Evolutionary conservation across 2,888 invertebrate species (phyloP), one percentile per base, ranked within the genome.

Genomic region (Leptopilina myrica): DNA sequence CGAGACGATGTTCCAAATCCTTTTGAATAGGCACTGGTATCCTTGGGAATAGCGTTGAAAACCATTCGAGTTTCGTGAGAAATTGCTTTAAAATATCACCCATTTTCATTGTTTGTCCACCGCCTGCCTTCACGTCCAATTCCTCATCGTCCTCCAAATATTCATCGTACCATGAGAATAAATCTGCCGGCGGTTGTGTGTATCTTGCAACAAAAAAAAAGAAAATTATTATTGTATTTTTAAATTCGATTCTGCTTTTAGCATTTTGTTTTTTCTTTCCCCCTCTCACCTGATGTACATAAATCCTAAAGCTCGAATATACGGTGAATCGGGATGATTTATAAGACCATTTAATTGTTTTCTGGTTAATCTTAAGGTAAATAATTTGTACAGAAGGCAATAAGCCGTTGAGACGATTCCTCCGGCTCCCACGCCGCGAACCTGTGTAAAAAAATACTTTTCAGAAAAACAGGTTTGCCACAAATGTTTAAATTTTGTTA

Each of bases 361-460:
- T 83, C 99, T 94, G n/a, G 99, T 99, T 85, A 99, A 93, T 87
- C 97, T 96, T 87, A 99, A 93, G 0, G 99, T 99, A 93, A 98
- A 99, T 83, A 99, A 93, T 92, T 99, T 99, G 93, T 99, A 99
- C 53, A 99, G 94, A n/a, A 99, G 94, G 92, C 99, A 99, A 92
- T 97, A 99, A 0, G 99, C 99, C 80, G 99, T 99, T n/a, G 99
- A 99, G 26, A 99, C 99, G 81, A 99, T 99, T 76, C 99, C 99
- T 77, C 99, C 99, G 64, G 99, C 99, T 62, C 99, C 99, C 49
- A 99, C 99, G 46, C 99, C 99, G 84, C 99, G 95, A 7, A 99
- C 98, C 97, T 97, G 90, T 76, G 90, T 83, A 87, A 20, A 20
- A 20, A 20, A 20, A 20, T 20, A 20, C 20, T 20, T 20, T 20